phyloP scores from a whole-genome alignment of 2,113 vertebrate genomes.

The Sinocyclocheilus anshuiensis region DNA sequence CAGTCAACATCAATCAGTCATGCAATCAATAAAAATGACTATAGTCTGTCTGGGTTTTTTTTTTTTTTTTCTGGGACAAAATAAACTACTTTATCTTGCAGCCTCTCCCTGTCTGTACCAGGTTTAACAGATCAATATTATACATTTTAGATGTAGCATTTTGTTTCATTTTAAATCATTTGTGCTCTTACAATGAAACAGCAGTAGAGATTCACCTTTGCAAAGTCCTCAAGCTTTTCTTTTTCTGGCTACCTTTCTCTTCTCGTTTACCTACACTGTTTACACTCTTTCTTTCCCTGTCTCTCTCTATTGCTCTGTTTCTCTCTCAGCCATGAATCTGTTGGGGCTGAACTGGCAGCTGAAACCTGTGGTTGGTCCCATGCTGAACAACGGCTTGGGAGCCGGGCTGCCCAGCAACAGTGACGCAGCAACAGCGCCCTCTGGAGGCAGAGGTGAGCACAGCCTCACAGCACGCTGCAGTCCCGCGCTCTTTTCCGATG shows the following conservation, averaged over 20 bases:
- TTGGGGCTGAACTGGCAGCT: constrained; percentile 98
- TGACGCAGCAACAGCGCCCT: constrained; percentile 89
- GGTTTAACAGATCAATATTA: constrained; percentile 19
- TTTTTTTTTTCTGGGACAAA: neutral
- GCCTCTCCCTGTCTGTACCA: neutral
- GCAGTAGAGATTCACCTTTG: neutral
- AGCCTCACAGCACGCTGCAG: neutral
- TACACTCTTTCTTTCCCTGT: constrained; percentile 15
- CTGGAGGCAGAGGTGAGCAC: constrained; percentile 93
- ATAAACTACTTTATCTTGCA: constrained; percentile 23
- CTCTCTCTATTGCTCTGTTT: constrained; percentile 30
- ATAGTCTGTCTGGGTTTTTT: neutral
- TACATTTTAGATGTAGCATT: constrained; percentile 4
- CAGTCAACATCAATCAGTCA: constrained; percentile 45
- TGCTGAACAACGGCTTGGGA: constrained; percentile 93
- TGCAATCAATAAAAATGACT: constrained; percentile 39
- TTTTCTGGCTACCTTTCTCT: constrained; percentile 27
- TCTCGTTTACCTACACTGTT: constrained; percentile 20
- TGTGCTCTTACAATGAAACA: neutral
- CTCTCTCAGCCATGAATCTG: constrained; percentile 88
- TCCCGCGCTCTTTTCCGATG: neutral
- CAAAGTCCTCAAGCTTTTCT: constrained; percentile 18
- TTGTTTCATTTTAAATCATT: neutral
- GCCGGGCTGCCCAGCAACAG: constrained; percentile 84
- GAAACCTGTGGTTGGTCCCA: constrained; percentile 89